phyloP scores from a whole-genome alignment of 2,113 vertebrate species.

The Puntigrus tetrazona region DNA sequence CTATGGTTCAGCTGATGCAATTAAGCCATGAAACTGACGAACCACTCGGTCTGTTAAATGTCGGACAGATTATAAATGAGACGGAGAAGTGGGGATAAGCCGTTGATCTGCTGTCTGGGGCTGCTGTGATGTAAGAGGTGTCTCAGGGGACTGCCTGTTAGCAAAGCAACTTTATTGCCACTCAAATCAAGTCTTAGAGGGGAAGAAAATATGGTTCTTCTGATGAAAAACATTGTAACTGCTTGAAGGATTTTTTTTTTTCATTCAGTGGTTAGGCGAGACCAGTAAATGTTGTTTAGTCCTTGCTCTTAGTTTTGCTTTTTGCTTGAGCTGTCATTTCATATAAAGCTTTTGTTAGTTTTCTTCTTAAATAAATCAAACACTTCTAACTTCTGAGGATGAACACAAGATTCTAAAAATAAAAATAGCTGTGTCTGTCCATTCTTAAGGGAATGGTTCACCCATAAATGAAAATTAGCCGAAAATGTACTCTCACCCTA shows the following conservation, averaged over 20 bases:
- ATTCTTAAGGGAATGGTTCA: neutral
- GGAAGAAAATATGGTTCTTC: neutral
- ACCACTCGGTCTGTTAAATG: constrained; percentile 9
- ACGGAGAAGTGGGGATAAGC: neutral
- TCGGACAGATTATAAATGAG: constrained; percentile 8
- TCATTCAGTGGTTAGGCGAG: neutral
- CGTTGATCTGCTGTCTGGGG: neutral
- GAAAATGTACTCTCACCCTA: neutral
- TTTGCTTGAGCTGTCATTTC: neutral
- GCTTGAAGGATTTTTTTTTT: neutral
- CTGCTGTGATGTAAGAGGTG: neutral
- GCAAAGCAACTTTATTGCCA: neutral
- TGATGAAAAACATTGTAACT: neutral
- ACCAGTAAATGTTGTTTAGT: neutral
- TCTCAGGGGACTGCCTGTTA: neutral
- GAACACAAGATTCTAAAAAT: neutral
- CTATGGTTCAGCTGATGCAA: neutral
- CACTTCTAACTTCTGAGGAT: neutral
- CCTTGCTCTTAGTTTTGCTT: neutral
- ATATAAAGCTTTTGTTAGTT: neutral
- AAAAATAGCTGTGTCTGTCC: neutral
- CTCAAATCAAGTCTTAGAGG: neutral
- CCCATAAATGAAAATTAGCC: neutral
- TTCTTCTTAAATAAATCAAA: neutral
- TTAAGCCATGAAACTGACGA: constrained; percentile 8